Conservation (phyloP, 1,140 invertebrate species). For the Aphelinus atriplicis region DNA sequence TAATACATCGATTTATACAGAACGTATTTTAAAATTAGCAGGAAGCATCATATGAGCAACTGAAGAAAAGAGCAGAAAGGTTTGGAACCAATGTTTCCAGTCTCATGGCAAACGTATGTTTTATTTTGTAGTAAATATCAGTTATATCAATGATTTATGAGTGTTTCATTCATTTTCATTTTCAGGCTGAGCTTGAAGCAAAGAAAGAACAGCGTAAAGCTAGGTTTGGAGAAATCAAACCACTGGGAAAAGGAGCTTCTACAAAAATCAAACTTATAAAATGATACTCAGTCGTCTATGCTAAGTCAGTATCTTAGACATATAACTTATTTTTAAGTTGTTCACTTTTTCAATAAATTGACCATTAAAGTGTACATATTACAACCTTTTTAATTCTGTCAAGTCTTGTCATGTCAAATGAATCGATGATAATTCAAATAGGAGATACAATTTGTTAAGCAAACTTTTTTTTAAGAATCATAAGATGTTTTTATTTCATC, state of each 20-base stretch:
- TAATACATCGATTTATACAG: conserved; percentile 14
- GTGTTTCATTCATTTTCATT: conserved; percentile 25
- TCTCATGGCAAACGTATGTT: conserved; percentile 70
- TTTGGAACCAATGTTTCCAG: conserved; percentile 79
- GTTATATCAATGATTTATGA: neutral
- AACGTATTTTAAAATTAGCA: conserved; percentile 42
- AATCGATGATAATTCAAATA: neutral
- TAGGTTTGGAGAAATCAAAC: conserved; percentile 70
- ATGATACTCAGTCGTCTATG: conserved; percentile 64
- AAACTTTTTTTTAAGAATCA: conserved; percentile 26
- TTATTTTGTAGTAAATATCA: conserved; percentile 10
- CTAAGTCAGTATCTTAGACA: conserved; percentile 54
- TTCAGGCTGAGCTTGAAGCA: conserved; percentile 70
- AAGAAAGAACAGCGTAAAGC: conserved; percentile 77
- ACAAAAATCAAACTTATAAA: conserved; percentile 64
- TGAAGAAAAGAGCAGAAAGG: conserved; percentile 79
- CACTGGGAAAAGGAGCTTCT: conserved; percentile 53
- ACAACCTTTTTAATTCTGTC: conserved; percentile 17
- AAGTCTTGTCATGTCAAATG: too few relatives aligned
- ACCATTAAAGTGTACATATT: conserved; percentile 37
- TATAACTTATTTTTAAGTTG: conserved; percentile 39
- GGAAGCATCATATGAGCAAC: conserved; percentile 69
- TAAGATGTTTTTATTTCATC: conserved; percentile 32
- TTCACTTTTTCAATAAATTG: conserved; percentile 41
- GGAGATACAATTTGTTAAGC: conserved; percentile 15